A percentile compares a stretch with the other conserved stretches of the same genome.
phyloP scores from a whole-genome alignment of 1,140 invertebrate species.

The Rhynchophorus ferrugineus region DNA sequence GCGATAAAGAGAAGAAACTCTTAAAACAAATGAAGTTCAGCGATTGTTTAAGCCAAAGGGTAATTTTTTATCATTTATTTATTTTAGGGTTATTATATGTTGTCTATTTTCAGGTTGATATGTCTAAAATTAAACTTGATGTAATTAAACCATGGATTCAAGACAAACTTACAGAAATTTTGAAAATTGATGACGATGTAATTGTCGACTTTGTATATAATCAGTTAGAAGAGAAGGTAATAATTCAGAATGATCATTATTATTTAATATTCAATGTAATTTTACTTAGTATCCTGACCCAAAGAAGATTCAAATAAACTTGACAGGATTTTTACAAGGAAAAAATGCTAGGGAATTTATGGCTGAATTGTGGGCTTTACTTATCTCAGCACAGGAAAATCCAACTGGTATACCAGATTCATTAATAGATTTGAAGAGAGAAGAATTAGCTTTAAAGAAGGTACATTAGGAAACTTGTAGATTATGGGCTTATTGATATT shows the following conservation, averaged over 20 bases:
- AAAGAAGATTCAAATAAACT: slow-evolving; percentile 98
- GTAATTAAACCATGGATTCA: slow-evolving; percentile 99
- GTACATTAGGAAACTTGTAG: too few species aligned
- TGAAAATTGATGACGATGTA: slow-evolving; percentile 97
- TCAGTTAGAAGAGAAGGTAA: slow-evolving; percentile 91
- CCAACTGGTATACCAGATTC: slow-evolving; percentile 88
- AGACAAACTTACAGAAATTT: slow-evolving; percentile 87
- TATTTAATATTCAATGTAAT: background rate
- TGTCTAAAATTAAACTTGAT: slow-evolving; percentile 96
- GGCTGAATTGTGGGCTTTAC: slow-evolving; percentile 91
- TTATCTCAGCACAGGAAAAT: slow-evolving; percentile 92
- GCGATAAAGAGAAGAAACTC: slow-evolving; percentile 98
- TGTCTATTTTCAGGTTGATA: slow-evolving; percentile 75
- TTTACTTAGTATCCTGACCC: slow-evolving; percentile 78
- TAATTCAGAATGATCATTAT: background rate
- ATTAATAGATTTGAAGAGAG: slow-evolving; percentile 92
- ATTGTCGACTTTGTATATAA: slow-evolving; percentile 98
- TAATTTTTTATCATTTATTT: slow-evolving; percentile 39
- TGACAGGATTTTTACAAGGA: slow-evolving; percentile 97
- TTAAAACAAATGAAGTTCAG: slow-evolving; percentile 98
- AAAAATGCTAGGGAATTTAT: slow-evolving; percentile 97
- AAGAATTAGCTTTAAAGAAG: slow-evolving; percentile 85
- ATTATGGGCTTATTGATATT: too few species aligned
- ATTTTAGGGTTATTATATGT: slow-evolving; percentile 3
- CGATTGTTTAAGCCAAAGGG: slow-evolving; percentile 82